Conservation (phyloP, 2,113 vertebrate genomes). For the Ctenodactylus gundi region DNA sequence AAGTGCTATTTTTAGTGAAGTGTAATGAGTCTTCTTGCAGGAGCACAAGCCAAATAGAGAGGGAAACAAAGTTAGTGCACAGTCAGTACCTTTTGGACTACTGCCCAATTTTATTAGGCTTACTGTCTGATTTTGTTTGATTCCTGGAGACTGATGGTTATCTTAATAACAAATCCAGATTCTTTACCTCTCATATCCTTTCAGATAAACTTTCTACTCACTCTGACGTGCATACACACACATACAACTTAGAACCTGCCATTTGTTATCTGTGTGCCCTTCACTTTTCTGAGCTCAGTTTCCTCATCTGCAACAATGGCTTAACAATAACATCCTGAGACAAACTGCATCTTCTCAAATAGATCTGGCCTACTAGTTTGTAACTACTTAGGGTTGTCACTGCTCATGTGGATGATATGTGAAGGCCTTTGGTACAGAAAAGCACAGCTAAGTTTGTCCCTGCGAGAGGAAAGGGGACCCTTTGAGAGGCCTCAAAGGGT, state of each 20-base stretch:
- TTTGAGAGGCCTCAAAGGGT: background rate
- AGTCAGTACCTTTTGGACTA: constrained; percentile 26
- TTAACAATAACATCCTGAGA: constrained; percentile 41
- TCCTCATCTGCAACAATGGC: constrained; percentile 22
- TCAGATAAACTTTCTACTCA: constrained; percentile 27
- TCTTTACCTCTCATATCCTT: constrained; percentile 24
- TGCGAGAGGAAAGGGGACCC: background rate
- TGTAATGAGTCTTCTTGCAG: background rate
- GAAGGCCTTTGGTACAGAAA: constrained; percentile 23
- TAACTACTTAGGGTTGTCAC: background rate
- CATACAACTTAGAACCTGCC: background rate
- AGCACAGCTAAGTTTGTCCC: constrained; percentile 6
- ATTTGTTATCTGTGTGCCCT: constrained; percentile 22
- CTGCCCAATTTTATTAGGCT: constrained; percentile 54
- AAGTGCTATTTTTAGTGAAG: constrained; percentile 16
- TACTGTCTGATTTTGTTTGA: constrained; percentile 56
- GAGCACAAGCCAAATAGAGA: constrained; percentile 14
- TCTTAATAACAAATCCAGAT: constrained; percentile 57
- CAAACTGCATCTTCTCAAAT: background rate
- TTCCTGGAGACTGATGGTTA: constrained; percentile 44
- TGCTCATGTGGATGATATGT: background rate
- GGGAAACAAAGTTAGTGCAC: background rate
- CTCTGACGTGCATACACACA: background rate
- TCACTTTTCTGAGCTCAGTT: constrained; percentile 43
- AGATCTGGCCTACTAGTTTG: background rate